phyloP scores from a whole-genome alignment of 2,797 vertebrate species.

The Sylvia borin region DNA sequence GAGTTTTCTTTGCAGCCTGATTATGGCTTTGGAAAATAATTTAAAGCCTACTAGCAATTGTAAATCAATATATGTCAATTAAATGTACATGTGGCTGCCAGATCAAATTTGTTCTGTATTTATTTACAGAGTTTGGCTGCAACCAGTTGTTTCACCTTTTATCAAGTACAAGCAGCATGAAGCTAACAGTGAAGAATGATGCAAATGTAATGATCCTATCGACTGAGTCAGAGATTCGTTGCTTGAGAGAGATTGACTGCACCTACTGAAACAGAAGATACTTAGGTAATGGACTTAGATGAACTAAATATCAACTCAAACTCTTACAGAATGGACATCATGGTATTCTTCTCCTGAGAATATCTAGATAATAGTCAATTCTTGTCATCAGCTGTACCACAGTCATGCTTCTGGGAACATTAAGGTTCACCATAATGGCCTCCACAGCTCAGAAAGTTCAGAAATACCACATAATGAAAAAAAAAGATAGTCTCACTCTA shows the following conservation, averaged over 20 bases:
- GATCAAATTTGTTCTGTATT: constrained; percentile 52
- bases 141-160: constrained; percentile 60
- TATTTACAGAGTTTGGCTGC: constrained; percentile 37
- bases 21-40: constrained; percentile 10
- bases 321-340: background rate
- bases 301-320: constrained; percentile 4
- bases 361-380: background rate
- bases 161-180: constrained; percentile 37
- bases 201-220: constrained; percentile 56
- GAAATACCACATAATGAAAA: background rate
- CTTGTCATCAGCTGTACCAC: background rate
- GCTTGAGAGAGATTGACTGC: constrained; percentile 19
- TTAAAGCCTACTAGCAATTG: constrained; percentile 14
- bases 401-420: background rate
- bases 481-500: background rate
- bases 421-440: background rate
- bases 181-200: constrained; percentile 58
- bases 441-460: background rate
- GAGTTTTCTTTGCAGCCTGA: background rate
- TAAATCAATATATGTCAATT: constrained; percentile 62
- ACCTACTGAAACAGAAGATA: background rate
- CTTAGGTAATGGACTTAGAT: constrained; percentile 28
- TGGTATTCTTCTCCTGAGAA: background rate
- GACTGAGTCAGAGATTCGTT: background rate
- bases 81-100: constrained; percentile 18